These are phyloP conservation scores for Lates calcarifer DNA, from an alignment of 2,113 vertebrate genomes.

Conservation along the genomic window DNA sequence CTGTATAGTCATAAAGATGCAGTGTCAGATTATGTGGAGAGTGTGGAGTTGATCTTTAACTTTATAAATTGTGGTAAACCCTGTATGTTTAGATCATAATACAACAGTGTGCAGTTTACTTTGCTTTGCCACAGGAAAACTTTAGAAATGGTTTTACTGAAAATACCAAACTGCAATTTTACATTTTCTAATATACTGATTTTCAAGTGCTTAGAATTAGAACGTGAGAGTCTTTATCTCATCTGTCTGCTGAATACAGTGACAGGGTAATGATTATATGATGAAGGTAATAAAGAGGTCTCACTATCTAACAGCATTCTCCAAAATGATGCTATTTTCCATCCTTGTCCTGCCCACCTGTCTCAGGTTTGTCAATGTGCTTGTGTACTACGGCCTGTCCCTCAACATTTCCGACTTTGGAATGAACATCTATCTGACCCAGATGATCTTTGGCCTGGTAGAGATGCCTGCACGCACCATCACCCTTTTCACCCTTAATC, in stretches of 20 bases:
- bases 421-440: slow-evolving; percentile 87
- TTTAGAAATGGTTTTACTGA: too few species aligned
- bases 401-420: slow-evolving; percentile 82
- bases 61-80: too few species aligned
- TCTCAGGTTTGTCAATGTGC: slow-evolving; percentile 83
- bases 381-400: slow-evolving; percentile 85
- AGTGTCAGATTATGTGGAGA: too few species aligned
- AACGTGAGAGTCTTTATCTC: not conserved
- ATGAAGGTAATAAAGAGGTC: not conserved
- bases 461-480: slow-evolving; percentile 86
- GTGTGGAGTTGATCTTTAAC: too few species aligned
- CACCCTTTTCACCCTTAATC: slow-evolving; percentile 80
- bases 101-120: too few species aligned
- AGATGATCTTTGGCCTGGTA: slow-evolving; percentile 82
- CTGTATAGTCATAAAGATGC: too few species aligned
- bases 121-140: too few species aligned
- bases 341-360: not conserved
- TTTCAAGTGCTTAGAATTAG: too few species aligned
- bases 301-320: not conserved
- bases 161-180: not conserved
- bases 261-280: not conserved
- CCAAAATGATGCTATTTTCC: not conserved
- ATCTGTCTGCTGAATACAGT: not conserved
- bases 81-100: too few species aligned
- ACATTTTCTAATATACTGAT: too few species aligned